Conservation (phyloP, 1,140 invertebrate species). For the Dendrolimus punctatus region DNA sequence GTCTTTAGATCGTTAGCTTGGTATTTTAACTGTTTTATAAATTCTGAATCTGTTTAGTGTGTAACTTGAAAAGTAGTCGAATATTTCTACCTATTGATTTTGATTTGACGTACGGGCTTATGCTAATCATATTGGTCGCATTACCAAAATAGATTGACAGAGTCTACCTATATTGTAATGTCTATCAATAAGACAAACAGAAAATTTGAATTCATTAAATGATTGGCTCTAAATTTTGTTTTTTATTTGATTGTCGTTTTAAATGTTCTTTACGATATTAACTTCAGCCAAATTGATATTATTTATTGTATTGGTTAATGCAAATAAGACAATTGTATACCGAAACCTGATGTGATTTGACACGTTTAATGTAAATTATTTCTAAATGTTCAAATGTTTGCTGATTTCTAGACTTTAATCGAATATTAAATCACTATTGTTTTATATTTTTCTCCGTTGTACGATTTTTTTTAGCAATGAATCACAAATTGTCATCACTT, state of each 20-base stretch:
- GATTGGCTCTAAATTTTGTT: background rate
- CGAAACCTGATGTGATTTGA: too few relatives aligned
- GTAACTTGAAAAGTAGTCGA: slow-evolving; percentile 30
- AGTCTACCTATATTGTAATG: slow-evolving; percentile 19
- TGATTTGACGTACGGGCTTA: slow-evolving; percentile 43
- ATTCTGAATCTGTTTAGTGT: slow-evolving; percentile 27
- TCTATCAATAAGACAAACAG: slow-evolving; percentile 2
- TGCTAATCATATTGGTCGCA: slow-evolving; percentile 45
- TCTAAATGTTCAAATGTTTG: too few relatives aligned
- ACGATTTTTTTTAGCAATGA: too few relatives aligned
- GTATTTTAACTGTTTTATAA: slow-evolving; percentile 39
- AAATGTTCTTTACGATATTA: background rate
- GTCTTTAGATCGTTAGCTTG: slow-evolving; percentile 34
- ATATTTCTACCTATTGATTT: slow-evolving; percentile 36
- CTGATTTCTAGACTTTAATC: too few relatives aligned
- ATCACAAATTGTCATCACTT: too few relatives aligned
- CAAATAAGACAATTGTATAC: too few relatives aligned
- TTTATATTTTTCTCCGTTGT: too few relatives aligned
- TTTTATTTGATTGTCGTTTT: background rate
- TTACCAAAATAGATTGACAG: slow-evolving; percentile 32
- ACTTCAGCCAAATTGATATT: background rate
- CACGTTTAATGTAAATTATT: too few relatives aligned
- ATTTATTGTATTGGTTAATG: too few relatives aligned
- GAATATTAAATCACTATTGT: too few relatives aligned
- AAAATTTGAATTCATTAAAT: background rate